These are phyloP conservation scores for Bombus fervidus DNA, from an alignment of 1,140 invertebrate genomes.

Conservation along the genomic window DNA sequence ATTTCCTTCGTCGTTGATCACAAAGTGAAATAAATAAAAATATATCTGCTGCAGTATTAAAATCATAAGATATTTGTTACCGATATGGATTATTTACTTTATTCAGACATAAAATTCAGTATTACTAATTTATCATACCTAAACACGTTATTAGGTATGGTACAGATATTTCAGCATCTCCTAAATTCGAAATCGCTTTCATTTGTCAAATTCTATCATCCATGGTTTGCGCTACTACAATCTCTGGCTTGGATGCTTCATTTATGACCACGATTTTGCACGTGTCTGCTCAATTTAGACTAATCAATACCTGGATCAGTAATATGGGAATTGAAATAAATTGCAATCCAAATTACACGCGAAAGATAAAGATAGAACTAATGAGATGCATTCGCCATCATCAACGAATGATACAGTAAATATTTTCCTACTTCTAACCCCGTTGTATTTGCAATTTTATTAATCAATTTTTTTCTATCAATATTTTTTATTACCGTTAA, in stretches of 20 bases:
- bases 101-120: neutral
- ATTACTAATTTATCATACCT: neutral
- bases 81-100: neutral
- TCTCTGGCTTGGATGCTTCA: slow-evolving; percentile 39
- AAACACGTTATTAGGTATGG: slow-evolving; percentile 46
- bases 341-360: neutral
- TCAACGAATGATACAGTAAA: slow-evolving; percentile 41
- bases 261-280: slow-evolving; percentile 54
- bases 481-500: neutral
- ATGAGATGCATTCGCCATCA: slow-evolving; percentile 38
- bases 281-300: slow-evolving; percentile 56
- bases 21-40: neutral
- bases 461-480: neutral
- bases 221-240: slow-evolving; percentile 5
- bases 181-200: slow-evolving; percentile 52
- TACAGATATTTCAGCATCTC: slow-evolving; percentile 32
- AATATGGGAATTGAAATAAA: slow-evolving; percentile 18
- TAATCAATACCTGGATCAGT: slow-evolving; percentile 22
- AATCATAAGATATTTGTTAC: neutral
- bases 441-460: neutral
- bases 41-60: neutral
- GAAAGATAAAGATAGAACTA: neutral
- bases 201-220: slow-evolving; percentile 33
- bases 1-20: neutral
- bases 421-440: neutral